phyloP scores from a whole-genome alignment of 2,113 vertebrate species.

The Colaptes auratus region DNA sequence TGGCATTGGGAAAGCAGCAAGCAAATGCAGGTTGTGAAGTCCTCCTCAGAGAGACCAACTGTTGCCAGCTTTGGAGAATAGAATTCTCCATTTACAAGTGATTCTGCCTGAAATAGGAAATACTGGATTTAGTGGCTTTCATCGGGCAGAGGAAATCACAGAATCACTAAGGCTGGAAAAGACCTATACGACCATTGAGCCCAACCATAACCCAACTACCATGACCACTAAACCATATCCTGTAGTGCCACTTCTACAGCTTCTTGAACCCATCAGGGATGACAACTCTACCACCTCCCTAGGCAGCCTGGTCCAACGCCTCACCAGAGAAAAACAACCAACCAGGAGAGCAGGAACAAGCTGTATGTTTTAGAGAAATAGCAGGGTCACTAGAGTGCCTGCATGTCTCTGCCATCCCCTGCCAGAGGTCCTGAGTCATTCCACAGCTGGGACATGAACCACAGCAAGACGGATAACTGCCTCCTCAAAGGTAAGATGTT shows the following conservation, averaged over 20 bases:
- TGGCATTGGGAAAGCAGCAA: neutral
- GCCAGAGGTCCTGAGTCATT: neutral
- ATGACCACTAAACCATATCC: too few relatives aligned
- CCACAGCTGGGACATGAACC: neutral
- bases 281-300: too few relatives aligned
- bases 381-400: neutral
- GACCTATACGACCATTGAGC: too few relatives aligned
- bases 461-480: too few relatives aligned
- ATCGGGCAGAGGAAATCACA: neutral
- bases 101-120: neutral
- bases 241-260: too few relatives aligned
- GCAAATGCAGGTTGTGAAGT: rapidly evolving
- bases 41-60: rapidly evolving
- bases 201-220: too few relatives aligned
- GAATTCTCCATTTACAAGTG: rapidly evolving
- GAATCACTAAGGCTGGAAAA: too few relatives aligned
- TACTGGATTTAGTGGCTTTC: neutral
- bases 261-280: too few relatives aligned
- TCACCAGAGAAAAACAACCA: neutral
- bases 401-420: neutral
- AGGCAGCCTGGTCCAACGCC: too few relatives aligned
- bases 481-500: neutral
- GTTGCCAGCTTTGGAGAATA: neutral
- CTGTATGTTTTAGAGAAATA: neutral
- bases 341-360: neutral